Evolutionary conservation across 2,113 vertebrate genomes (phyloP).

Genomic region (Parus major): DNA sequence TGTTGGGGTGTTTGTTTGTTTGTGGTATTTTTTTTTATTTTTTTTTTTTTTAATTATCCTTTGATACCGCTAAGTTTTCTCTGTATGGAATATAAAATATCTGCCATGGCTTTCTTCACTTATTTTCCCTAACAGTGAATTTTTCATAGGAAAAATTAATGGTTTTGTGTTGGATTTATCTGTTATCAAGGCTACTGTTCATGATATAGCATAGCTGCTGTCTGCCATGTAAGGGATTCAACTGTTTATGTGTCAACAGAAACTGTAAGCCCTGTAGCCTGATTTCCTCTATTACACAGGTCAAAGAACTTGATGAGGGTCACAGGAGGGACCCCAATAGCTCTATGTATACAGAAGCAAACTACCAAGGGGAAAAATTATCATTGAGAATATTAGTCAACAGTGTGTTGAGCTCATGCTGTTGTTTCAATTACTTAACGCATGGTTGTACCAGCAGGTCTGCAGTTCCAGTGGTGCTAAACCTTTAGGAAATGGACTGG

Average conservation of each 20-base stretch:
- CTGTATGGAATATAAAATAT: background rate
- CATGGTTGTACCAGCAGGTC: background rate
- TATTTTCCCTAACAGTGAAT: background rate
- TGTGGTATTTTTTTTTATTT: background rate
- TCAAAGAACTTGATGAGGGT: constrained; percentile 24
- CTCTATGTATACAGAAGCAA: background rate
- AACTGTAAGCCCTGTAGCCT: background rate
- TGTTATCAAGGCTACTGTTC: background rate
- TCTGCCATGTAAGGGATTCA: background rate
- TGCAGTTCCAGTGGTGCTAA: background rate
- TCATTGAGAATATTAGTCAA: background rate
- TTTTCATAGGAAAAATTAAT: background rate
- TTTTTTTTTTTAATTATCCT: background rate
- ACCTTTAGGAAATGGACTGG: background rate
- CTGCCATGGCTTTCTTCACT: background rate
- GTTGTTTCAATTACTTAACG: background rate
- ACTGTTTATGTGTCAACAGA: background rate
- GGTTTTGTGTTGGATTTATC: background rate
- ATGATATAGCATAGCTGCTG: background rate
- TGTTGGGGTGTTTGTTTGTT: background rate
- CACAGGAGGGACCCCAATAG: background rate
- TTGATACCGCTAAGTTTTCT: background rate
- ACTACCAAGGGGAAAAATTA: constrained; percentile 15
- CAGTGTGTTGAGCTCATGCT: background rate
- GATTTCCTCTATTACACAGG: constrained; percentile 26